These are phyloP conservation scores for Rhagoletis zephyria DNA, from an alignment of 1,140 invertebrate genomes.

Conservation along the genomic window DNA sequence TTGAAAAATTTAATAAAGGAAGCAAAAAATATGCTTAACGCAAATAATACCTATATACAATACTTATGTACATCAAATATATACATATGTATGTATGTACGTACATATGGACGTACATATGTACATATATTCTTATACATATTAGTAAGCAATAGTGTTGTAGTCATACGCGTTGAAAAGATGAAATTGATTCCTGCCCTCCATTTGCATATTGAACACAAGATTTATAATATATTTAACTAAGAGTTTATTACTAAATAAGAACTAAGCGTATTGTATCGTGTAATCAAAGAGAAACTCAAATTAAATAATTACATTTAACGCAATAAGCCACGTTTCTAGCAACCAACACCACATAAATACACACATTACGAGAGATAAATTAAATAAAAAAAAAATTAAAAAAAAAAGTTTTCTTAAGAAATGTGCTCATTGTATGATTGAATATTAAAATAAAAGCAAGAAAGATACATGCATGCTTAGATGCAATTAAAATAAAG, in stretches of 20 bases:
- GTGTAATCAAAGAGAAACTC: too few species aligned
- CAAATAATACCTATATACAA: neutral
- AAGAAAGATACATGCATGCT: too few species aligned
- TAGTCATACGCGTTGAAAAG: conserved; percentile 28
- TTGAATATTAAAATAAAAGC: too few species aligned
- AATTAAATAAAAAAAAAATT: too few species aligned
- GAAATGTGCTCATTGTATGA: too few species aligned
- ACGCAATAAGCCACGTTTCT: too few species aligned
- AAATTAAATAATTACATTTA: too few species aligned
- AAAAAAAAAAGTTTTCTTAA: too few species aligned
- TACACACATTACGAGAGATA: too few species aligned
- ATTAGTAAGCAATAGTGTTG: neutral
- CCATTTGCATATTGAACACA: conserved; percentile 50
- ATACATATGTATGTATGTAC: conserved; percentile 20
- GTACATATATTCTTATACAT: conserved; percentile 18
- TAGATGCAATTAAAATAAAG: too few species aligned
- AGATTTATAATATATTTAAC: conserved; percentile 5
- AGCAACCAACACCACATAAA: too few species aligned
- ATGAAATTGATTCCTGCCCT: conserved; percentile 56
- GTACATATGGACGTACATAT: conserved; percentile 24
- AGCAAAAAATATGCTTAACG: neutral
- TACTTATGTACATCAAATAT: neutral
- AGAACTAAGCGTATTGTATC: neutral
- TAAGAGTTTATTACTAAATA: conserved; percentile 17
- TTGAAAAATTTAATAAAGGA: conserved; percentile 2